phyloP scores from a whole-genome alignment of 2,797 vertebrate species.

The Aselliscus stoliczkanus region DNA sequence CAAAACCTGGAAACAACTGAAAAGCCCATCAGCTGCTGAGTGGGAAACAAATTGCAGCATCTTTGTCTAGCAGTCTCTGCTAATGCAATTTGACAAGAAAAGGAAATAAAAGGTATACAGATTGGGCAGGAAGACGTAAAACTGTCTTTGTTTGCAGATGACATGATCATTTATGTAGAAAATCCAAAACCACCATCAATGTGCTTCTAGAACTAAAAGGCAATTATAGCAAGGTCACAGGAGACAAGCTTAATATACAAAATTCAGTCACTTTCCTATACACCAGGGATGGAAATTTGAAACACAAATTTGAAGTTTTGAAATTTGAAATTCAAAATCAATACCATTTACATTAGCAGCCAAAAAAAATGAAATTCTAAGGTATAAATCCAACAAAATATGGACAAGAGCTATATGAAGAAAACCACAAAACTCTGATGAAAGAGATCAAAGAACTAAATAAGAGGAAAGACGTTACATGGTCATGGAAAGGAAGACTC shows the following conservation, averaged over 20 bases:
- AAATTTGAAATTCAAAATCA: background rate
- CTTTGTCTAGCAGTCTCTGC: background rate
- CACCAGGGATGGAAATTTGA: background rate
- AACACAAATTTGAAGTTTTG: background rate
- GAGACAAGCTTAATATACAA: background rate
- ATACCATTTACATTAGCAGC: too few species aligned
- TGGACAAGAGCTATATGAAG: too few species aligned
- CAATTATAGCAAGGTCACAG: too few species aligned
- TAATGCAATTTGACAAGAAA: background rate
- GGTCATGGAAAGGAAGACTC: too few species aligned
- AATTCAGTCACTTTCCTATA: background rate
- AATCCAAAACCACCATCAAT: too few species aligned
- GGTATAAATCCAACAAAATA: background rate
- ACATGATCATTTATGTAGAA: too few species aligned
- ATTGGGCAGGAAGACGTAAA: background rate
- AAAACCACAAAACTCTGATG: too few species aligned
- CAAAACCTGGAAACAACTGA: background rate
- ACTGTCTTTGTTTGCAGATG: background rate
- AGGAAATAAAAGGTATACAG: background rate
- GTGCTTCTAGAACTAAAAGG: too few species aligned
- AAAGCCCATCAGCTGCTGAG: background rate
- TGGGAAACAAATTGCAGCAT: rapidly evolving
- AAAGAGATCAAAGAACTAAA: too few species aligned
- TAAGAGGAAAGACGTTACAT: too few species aligned
- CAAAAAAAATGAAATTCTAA: background rate